phyloP scores from a whole-genome alignment of 2,797 vertebrate species.

The Cossypha niveicapilla region DNA sequence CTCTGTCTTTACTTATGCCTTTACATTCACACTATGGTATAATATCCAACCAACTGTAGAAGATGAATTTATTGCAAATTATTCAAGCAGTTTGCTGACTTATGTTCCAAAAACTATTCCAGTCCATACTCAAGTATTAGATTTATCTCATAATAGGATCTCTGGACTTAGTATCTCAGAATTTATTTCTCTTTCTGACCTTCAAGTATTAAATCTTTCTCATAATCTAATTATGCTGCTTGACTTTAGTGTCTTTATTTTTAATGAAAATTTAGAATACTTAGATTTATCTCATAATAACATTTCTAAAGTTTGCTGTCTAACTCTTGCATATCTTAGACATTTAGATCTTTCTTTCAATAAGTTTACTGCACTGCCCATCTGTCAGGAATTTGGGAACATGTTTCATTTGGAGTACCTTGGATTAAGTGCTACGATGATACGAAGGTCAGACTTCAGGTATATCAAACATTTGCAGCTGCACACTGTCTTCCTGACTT shows the following conservation, averaged over 20 bases:
- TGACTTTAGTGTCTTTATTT: constrained; percentile 70
- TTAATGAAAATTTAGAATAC: constrained; percentile 72
- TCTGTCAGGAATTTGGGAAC: constrained; percentile 69
- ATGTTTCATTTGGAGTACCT: constrained; percentile 74
- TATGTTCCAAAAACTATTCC: constrained; percentile 73
- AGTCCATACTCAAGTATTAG: constrained; percentile 57
- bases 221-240: constrained; percentile 76
- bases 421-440: constrained; percentile 71
- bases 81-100: constrained; percentile 51
- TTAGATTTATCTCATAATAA: constrained; percentile 85
- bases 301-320: constrained; percentile 69
- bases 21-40: not conserved
- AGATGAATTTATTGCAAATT: constrained; percentile 53
- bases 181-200: constrained; percentile 65
- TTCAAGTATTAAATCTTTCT: constrained; percentile 79
- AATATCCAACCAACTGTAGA: not conserved
- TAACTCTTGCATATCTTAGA: constrained; percentile 72
- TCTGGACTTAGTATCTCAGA: constrained; percentile 69
- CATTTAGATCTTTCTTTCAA: constrained; percentile 82
- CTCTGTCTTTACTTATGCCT: not conserved
- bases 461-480: constrained; percentile 70
- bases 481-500: constrained; percentile 62
- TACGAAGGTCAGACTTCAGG: constrained; percentile 73
- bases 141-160: constrained; percentile 83
- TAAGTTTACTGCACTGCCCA: constrained; percentile 68